These are phyloP conservation scores for Xenops minutus DNA, from an alignment of 2,797 vertebrate species.

Conservation along the genomic window DNA sequence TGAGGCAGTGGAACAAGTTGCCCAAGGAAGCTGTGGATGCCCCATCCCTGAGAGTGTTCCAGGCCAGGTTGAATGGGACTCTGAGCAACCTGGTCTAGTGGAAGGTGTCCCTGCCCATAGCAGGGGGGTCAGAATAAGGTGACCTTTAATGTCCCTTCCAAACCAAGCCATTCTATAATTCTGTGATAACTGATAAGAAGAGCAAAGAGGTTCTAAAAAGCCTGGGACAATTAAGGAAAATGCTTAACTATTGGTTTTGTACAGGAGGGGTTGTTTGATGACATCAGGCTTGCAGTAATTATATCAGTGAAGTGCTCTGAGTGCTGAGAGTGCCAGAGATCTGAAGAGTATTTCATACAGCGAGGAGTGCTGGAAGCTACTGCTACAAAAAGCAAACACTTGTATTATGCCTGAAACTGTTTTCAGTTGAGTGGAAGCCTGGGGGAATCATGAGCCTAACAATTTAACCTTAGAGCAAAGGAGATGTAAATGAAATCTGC, in stretches of 20 bases:
- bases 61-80: background rate
- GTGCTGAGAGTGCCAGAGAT: no score
- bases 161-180: background rate
- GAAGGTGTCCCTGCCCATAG: background rate
- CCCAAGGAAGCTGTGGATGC: background rate
- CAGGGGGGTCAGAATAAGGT: background rate
- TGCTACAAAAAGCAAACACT: background rate
- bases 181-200: background rate
- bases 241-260: background rate
- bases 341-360: background rate
- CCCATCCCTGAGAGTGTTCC: background rate
- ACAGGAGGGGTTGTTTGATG: background rate
- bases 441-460: background rate
- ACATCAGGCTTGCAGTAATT: background rate
- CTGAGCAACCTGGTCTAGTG: background rate
- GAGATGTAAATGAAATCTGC: background rate
- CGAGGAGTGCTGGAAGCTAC: background rate
- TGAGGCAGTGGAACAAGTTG: background rate
- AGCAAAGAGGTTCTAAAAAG: background rate
- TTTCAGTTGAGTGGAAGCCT: fast-evolving
- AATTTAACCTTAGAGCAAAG: background rate
- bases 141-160: background rate
- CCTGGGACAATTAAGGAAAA: background rate
- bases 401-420: background rate
- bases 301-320: background rate